Evolutionary conservation across 2,888 invertebrate species (phyloP).

Genomic region (Phalera bucephala): DNA sequence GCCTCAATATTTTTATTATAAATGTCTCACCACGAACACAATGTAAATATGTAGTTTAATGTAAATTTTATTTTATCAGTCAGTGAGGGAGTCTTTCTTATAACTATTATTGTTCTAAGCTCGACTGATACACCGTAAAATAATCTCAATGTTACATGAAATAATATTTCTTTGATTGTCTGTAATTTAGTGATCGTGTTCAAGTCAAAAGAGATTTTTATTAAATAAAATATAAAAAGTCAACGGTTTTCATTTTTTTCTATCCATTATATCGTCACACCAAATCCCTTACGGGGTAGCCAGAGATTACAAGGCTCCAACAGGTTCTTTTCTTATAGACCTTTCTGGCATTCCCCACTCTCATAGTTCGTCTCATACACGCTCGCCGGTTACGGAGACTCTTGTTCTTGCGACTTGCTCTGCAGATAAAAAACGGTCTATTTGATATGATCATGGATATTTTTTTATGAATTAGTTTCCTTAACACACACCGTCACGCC

Average conservation of each 20-base stretch:
- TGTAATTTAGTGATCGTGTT: slow-evolving; percentile 83
- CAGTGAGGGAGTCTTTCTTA: slow-evolving; percentile 61
- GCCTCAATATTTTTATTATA: slow-evolving; percentile 1
- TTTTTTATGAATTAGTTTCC: no score
- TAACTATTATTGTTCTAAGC: slow-evolving; percentile 62
- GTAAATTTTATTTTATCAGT: slow-evolving; percentile 57
- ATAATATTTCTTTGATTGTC: slow-evolving; percentile 71
- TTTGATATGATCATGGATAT: no score
- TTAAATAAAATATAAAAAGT: slow-evolving; percentile 71
- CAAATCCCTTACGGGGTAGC: no score
- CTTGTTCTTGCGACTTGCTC: no score
- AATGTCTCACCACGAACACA: slow-evolving; percentile 8
- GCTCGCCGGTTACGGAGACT: no score
- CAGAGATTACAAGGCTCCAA: no score
- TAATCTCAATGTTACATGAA: slow-evolving; percentile 72
- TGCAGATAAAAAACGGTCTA: no score
- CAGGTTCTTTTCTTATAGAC: no score
- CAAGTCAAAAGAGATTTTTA: slow-evolving; percentile 83
- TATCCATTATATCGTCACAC: no score
- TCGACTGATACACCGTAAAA: slow-evolving; percentile 70
- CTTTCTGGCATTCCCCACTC: no score
- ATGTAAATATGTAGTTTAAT: slow-evolving; percentile 50
- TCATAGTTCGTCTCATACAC: no score
- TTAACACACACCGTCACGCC: no score
- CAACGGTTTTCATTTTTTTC: slow-evolving; percentile 27